These are phyloP conservation scores for Anser brachyrhynchus DNA, from an alignment of 2,113 vertebrate species.

Conservation along the genomic window DNA sequence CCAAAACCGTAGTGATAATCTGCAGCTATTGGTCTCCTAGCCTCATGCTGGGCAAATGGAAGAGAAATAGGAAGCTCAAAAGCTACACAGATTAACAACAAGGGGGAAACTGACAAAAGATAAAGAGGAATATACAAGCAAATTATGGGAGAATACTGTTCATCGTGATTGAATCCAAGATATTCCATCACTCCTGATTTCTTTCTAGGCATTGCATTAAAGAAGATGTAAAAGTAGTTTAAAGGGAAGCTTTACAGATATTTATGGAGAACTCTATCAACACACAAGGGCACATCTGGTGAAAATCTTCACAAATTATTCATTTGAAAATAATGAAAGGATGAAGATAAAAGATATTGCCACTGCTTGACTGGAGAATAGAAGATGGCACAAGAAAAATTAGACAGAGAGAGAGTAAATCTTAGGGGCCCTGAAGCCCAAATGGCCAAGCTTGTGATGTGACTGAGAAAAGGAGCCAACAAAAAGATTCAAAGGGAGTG, in stretches of 20 bases:
- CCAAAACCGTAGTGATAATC: not conserved
- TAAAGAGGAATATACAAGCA: not conserved
- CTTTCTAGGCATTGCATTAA: not conserved
- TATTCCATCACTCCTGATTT: not conserved
- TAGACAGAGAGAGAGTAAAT: not conserved
- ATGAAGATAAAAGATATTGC: not conserved
- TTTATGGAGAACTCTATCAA: not conserved
- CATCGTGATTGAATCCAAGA: not conserved
- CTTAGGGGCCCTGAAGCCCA: not conserved
- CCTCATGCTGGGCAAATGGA: not conserved
- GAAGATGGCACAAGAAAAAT: not conserved
- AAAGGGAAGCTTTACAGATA: not conserved
- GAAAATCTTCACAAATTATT: not conserved
- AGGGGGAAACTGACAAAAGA: not conserved
- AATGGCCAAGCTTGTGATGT: rapidly evolving
- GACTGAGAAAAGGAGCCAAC: not conserved
- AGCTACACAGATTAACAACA: not conserved
- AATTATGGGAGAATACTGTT: not conserved
- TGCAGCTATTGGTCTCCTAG: not conserved
- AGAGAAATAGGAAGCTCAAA: not conserved
- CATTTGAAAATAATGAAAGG: not conserved
- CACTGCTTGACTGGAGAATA: not conserved
- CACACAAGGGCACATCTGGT: not conserved
- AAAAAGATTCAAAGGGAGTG: not conserved
- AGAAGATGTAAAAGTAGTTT: not conserved